Percentiles rank a stretch among this genome's conserved stretches.
These are phyloP conservation scores for Agrenia bidenticulata DNA, from an alignment of 2,888 invertebrate species.

Conservation along the genomic window DNA sequence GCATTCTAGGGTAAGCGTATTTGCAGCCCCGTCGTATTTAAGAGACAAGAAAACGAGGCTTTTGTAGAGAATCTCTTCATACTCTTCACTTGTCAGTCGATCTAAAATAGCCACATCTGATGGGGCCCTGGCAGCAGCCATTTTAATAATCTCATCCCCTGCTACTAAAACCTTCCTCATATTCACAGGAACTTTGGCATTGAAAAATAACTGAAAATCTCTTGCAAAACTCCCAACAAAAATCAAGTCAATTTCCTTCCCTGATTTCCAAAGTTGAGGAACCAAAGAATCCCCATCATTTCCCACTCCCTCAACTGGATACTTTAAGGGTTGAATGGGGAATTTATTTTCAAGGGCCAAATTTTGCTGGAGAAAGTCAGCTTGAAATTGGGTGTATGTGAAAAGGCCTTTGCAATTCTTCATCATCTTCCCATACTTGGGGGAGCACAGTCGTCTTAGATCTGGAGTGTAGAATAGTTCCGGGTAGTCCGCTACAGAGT, in stretches of 20 bases:
- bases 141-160: slow-evolving; percentile 15
- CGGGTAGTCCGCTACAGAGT: slow-evolving; percentile 30
- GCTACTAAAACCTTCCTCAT: slow-evolving; percentile 32
- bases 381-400: slow-evolving; percentile 34
- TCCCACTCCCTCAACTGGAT: slow-evolving; percentile 17
- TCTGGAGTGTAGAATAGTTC: slow-evolving; percentile 40
- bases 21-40: slow-evolving; percentile 41
- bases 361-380: slow-evolving; percentile 26
- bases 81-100: slow-evolving; percentile 27
- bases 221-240: slow-evolving; percentile 38
- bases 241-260: slow-evolving; percentile 17
- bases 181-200: slow-evolving; percentile 11
- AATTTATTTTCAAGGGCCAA: slow-evolving; percentile 19
- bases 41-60: slow-evolving; percentile 33
- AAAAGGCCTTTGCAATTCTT: slow-evolving; percentile 34
- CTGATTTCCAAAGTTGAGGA: slow-evolving; percentile 5
- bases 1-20: slow-evolving; percentile 37
- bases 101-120: slow-evolving; percentile 14
- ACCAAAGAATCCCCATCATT: slow-evolving; percentile 5
- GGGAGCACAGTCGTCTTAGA: slow-evolving; percentile 30
- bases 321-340: slow-evolving; percentile 29
- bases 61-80: slow-evolving; percentile 25
- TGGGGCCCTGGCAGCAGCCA: slow-evolving; percentile 16
- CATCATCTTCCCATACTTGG: slow-evolving; percentile 18
- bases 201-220: slow-evolving; percentile 37